Conservation (phyloP, 1,140 invertebrate genomes). For the Catajapyx aquilonaris region DNA sequence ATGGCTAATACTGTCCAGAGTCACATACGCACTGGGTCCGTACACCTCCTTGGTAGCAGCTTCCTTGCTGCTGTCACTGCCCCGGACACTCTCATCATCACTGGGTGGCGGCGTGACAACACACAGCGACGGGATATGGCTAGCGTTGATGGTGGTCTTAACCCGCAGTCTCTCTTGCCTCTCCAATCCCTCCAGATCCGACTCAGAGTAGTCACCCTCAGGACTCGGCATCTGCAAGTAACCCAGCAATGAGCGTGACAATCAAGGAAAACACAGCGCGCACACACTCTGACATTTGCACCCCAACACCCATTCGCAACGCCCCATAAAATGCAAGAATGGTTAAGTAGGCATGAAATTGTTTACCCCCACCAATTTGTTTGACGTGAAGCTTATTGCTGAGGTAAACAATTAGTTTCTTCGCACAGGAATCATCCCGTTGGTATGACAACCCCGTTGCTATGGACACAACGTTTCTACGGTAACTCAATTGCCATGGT, state of each 20-base stretch:
- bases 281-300: conserved; percentile 3
- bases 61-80: neutral
- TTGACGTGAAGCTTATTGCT: too few relatives aligned
- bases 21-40: neutral
- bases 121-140: conserved; percentile 77
- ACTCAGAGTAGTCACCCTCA: conserved; percentile 49
- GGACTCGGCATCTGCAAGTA: conserved; percentile 27
- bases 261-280: too few relatives aligned
- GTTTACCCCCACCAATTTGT: too few relatives aligned
- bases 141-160: conserved; percentile 68
- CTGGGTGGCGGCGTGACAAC: conserved; percentile 71
- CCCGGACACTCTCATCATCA: conserved; percentile 41
- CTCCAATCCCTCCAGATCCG: conserved; percentile 61
- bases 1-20: neutral
- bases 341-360: too few relatives aligned
- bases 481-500: too few relatives aligned
- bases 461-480: too few relatives aligned
- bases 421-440: too few relatives aligned
- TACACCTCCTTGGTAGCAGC: neutral
- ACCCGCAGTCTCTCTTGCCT: conserved; percentile 59
- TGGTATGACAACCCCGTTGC: too few relatives aligned
- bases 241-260: conserved; percentile 3
- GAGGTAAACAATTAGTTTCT: too few relatives aligned
- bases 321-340: too few relatives aligned
- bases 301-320: too few relatives aligned